Evolutionary conservation across 2,113 vertebrate species (phyloP).

Genomic region (Athene noctua): DNA sequence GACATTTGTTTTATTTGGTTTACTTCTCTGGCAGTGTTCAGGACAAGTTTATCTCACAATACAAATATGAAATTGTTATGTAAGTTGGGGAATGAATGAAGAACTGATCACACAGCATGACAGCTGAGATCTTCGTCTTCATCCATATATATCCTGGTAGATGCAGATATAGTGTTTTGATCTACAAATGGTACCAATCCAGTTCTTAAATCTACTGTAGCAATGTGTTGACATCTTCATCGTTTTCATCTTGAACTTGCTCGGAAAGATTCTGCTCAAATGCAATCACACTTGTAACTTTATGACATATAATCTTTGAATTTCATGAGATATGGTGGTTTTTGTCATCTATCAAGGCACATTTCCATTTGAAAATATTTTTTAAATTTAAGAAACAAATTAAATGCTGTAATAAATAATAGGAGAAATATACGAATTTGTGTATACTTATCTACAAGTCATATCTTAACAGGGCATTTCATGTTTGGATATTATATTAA

Average conservation of each 20-base stretch:
- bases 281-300: conserved; percentile 60
- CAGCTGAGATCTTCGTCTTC: conserved; percentile 66
- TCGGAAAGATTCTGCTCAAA: conserved; percentile 41
- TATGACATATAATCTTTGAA: conserved; percentile 41
- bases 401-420: conserved; percentile 59
- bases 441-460: conserved; percentile 53
- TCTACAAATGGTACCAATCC: conserved; percentile 62
- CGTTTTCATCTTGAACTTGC: conserved; percentile 68
- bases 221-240: conserved; percentile 60
- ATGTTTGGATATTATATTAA: conserved; percentile 70
- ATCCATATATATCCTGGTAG: conserved; percentile 55
- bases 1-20: conserved; percentile 49
- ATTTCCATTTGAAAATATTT: conserved; percentile 57
- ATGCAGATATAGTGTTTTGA: conserved; percentile 64
- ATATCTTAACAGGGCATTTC: conserved; percentile 58
- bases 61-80: conserved; percentile 33
- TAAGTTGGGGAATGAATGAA: conserved; percentile 54
- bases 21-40: conserved; percentile 37
- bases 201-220: conserved; percentile 67
- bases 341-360: conserved; percentile 44
- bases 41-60: conserved; percentile 15
- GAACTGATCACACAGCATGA: conserved; percentile 49
- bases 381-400: conserved; percentile 55
- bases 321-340: conserved; percentile 47
- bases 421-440: conserved; percentile 48